Conservation (phyloP, 2,797 vertebrate species). For the Clarias laeviceps region DNA sequence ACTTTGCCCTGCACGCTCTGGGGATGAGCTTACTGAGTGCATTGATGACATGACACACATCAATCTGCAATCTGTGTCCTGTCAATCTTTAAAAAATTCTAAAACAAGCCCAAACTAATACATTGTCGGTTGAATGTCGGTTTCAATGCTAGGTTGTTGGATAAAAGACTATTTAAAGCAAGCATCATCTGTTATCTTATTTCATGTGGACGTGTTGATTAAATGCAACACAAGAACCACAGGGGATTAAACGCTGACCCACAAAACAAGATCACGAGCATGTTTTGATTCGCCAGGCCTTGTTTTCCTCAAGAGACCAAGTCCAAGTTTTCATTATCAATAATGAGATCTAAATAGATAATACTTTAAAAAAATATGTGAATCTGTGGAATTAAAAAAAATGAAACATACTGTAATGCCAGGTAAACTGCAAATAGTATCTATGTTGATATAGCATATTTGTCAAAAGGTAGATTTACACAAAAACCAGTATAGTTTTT, state of each 20-base stretch:
- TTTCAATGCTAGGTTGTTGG: background rate
- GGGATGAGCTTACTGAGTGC: constrained; percentile 47
- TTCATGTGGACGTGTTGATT: constrained; percentile 34
- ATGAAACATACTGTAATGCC: background rate
- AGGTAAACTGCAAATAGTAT: background rate
- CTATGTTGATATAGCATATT: background rate
- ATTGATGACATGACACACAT: constrained; percentile 12
- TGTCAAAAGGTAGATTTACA: background rate
- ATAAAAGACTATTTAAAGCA: background rate
- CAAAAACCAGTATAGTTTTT: background rate
- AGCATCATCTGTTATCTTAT: background rate
- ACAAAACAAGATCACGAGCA: constrained; percentile 25
- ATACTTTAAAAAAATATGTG: too few relatives aligned
- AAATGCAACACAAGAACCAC: constrained; percentile 27
- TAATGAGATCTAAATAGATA: background rate
- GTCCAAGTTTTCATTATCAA: background rate
- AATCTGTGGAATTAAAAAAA: background rate
- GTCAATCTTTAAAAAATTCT: background rate
- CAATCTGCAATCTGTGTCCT: background rate
- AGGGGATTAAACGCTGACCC: constrained; percentile 21
- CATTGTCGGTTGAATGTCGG: too few relatives aligned
- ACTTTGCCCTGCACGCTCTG: constrained; percentile 63
- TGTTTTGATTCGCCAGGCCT: constrained; percentile 7
- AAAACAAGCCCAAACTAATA: background rate
- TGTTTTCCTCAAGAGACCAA: background rate